A percentile compares a stretch with the other conserved stretches of the same genome.
Conservation (phyloP, 2,888 invertebrate genomes). For the Caenorhabditis doughertyi region DNA sequence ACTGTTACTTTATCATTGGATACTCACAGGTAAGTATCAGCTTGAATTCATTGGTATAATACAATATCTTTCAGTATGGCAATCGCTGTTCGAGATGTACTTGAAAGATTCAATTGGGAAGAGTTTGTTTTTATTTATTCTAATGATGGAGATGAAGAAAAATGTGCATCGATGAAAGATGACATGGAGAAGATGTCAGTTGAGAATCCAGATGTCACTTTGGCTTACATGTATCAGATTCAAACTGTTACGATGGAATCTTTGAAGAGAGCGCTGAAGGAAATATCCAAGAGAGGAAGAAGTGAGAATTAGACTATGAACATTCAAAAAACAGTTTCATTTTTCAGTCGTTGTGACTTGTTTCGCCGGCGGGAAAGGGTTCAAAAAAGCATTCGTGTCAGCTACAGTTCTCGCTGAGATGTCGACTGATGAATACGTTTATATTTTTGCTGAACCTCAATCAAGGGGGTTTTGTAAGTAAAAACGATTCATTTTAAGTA, state of each 20-base stretch:
- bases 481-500: neutral
- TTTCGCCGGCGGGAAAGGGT: conserved; percentile 50
- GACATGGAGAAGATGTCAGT: conserved; percentile 63
- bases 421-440: conserved; percentile 63
- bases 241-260: conserved; percentile 40
- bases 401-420: conserved; percentile 34
- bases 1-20: conserved; percentile 49
- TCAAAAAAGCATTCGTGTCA: conserved; percentile 60
- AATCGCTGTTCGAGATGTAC: conserved; percentile 53
- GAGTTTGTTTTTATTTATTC: conserved; percentile 76
- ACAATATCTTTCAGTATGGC: conserved; percentile 54
- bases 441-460: conserved; percentile 58
- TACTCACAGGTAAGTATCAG: conserved; percentile 25
- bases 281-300: conserved; percentile 42
- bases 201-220: conserved; percentile 37
- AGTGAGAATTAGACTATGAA: conserved; percentile 32
- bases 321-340: neutral
- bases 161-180: conserved; percentile 61
- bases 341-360: conserved; percentile 52
- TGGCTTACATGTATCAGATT: conserved; percentile 55
- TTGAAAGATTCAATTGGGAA: conserved; percentile 72
- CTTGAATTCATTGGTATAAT: neutral
- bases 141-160: conserved; percentile 53
- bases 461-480: conserved; percentile 52
- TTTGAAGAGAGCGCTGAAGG: conserved; percentile 33